Conservation (phyloP, 2,113 vertebrate species). For the Channa argus region DNA sequence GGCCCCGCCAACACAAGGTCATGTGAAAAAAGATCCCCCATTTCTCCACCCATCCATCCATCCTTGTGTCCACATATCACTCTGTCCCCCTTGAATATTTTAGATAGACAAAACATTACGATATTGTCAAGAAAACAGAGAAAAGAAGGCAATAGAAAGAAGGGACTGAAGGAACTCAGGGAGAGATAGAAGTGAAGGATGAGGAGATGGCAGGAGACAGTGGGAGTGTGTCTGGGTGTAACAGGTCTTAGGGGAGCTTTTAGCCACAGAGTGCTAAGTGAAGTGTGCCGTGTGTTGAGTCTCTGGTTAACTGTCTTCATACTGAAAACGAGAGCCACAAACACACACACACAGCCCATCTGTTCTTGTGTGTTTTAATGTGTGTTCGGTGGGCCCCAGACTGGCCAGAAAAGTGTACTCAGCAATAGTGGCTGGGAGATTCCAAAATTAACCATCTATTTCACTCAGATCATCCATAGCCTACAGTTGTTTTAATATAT, state of each 20-base stretch:
- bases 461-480: rapidly evolving
- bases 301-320: slow-evolving; percentile 42
- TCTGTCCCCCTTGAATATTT: slow-evolving; percentile 34
- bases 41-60: slow-evolving; percentile 45
- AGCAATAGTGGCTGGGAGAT: not conserved
- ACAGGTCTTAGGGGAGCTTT: slow-evolving; percentile 72
- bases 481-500: no score
- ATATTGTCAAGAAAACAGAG: not conserved
- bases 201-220: slow-evolving; percentile 53
- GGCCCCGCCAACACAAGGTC: slow-evolving; percentile 75
- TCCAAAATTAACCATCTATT: not conserved
- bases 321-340: not conserved
- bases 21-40: slow-evolving; percentile 78
- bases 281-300: slow-evolving; percentile 65
- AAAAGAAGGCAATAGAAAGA: not conserved
- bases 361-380: not conserved
- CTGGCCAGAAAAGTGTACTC: not conserved
- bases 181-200: slow-evolving; percentile 23
- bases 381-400: slow-evolving; percentile 1
- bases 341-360: not conserved
- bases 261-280: slow-evolving; percentile 72
- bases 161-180: not conserved
- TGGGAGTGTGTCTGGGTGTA: slow-evolving; percentile 60
- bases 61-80: slow-evolving; percentile 16
- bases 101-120: slow-evolving; percentile 39